Base-by-base conservation (phyloP, 1,140 invertebrate species). In the Coptotermes formosanus region DNA sequence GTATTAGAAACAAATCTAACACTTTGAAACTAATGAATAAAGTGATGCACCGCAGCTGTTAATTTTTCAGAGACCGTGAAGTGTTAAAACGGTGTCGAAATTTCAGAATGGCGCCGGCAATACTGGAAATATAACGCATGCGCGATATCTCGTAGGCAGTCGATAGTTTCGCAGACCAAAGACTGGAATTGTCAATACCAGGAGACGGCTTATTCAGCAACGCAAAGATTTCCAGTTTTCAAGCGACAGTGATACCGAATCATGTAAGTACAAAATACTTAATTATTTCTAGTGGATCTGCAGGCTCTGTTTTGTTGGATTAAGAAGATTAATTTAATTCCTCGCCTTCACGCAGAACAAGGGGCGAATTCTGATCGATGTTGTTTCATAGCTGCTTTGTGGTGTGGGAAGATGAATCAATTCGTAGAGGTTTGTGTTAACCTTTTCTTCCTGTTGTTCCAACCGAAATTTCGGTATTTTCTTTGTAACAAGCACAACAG, bases 111-210 rank as follows among this genome's bases (percentile, higher is more conserved):
- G n/a, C 64, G 64, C 25, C 25, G 4, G 7, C 12, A 75, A 75
- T 12, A 30, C 30, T 30, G n/a, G 64, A 75, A 75, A 6, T n/a
- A 25, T 25, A 30, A 75, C 64, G 64, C 64, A 75, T 25, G 64
- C 64, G 64, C 64, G 64, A 75, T 75, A 75, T 75, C 64, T 75
- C 64, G 64, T 30, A 75, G 64, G 25, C 0, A 75, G 64, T 75
- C 64, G 64, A 75, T 75, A 75, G 64, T 75, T 75, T 75, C n/a
- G 64, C 64, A 75, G 64, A 75, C 64, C 64, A 75, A 75, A 75
- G 25, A 75, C 64, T 75, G 25, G 64, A 30, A 75, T n/a, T 75
- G 25, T 25, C n/a, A 25, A 75, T n/a, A n/a, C 25, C n/a, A 25
- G n/a, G 64, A n/a, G 64, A 30, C 64, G 64, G 64, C 2, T 11